These are phyloP conservation scores for Anguilla obscura DNA, from an alignment of 2,797 vertebrate genomes.

Conservation along the genomic window DNA sequence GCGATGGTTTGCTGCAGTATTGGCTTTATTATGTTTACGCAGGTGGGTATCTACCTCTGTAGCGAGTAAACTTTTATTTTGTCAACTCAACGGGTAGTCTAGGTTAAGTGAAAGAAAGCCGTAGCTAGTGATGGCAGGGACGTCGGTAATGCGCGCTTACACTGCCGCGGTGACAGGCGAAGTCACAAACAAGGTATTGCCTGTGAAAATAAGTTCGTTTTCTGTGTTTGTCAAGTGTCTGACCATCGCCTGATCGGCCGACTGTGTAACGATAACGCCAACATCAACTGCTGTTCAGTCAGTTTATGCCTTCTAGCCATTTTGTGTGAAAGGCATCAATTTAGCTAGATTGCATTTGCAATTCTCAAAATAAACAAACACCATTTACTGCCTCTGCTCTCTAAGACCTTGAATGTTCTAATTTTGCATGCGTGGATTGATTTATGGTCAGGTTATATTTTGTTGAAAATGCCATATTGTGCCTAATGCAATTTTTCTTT, in stretches of 20 bases:
- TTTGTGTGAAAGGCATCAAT: too few relatives aligned
- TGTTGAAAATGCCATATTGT: not conserved
- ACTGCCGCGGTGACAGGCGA: not conserved
- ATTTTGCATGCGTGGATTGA: not conserved
- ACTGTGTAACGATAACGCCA: too few relatives aligned
- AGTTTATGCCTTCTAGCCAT: too few relatives aligned
- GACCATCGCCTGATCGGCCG: too few relatives aligned
- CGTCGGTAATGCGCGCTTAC: not conserved
- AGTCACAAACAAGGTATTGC: not conserved
- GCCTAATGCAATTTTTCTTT: conserved; percentile 12
- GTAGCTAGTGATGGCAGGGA: not conserved
- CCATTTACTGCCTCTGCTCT: not conserved
- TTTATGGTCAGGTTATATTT: not conserved
- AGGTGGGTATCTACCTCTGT: not conserved
- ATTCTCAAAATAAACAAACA: too few relatives aligned
- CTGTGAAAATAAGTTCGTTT: not conserved
- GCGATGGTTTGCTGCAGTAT: not conserved
- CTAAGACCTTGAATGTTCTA: not conserved
- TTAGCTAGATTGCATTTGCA: too few relatives aligned
- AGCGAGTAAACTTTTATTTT: not conserved
- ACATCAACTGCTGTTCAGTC: too few relatives aligned
- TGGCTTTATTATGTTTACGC: not conserved
- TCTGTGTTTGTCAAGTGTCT: not conserved
- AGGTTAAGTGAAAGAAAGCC: not conserved
- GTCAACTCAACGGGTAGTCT: not conserved